These are phyloP conservation scores for Stenodema calcarata DNA, from an alignment of 2,888 invertebrate species.

Conservation along the genomic window DNA sequence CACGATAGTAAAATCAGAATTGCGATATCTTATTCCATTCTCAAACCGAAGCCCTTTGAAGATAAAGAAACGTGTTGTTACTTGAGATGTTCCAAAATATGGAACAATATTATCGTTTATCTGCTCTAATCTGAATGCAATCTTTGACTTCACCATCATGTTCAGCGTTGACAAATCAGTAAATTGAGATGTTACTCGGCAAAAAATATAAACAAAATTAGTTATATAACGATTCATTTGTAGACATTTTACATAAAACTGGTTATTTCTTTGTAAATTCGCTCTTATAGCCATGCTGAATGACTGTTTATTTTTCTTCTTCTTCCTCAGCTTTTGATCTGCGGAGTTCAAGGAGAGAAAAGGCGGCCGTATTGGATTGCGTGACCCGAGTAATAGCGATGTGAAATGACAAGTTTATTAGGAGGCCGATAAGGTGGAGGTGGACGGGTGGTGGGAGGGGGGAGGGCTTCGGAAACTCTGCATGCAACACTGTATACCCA, in stretches of 20 bases:
- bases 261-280: no score
- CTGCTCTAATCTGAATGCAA: background rate
- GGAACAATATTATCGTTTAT: no score
- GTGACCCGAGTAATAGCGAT: constrained; percentile 47
- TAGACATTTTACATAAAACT: no score
- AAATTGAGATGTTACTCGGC: no score
- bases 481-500: constrained; percentile 38
- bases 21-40: no score
- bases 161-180: no score
- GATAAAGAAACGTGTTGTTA: no score
- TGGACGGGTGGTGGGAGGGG: background rate
- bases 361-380: background rate
- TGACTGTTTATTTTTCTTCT: background rate
- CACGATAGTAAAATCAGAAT: no score
- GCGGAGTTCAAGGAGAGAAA: background rate
- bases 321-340: background rate
- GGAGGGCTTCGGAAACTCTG: constrained; percentile 1
- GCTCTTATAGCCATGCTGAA: no score
- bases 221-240: background rate
- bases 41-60: no score
- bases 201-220: background rate
- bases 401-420: constrained; percentile 51
- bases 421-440: constrained; percentile 11
- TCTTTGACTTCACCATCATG: background rate
- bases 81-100: no score